Evolutionary conservation across 2,888 invertebrate species (phyloP), one percentile per base, ranked within the genome.

Genomic region (Acleris emargana): DNA sequence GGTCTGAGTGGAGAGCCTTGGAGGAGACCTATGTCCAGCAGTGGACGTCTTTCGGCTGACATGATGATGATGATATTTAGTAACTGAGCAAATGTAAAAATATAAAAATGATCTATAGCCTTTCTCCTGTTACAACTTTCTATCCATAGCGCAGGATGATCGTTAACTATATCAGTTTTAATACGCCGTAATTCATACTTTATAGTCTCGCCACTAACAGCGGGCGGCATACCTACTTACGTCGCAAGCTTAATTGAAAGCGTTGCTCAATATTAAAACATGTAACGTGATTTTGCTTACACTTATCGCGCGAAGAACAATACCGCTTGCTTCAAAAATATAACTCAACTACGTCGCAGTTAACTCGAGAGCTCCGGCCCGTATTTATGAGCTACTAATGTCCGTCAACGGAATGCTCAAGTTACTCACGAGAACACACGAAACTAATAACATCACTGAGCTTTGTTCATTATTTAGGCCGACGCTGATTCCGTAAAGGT

Each of bases 301-400:
- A 60, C 64, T 50, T 45, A 49, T 32, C 18, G 32, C 32, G 13
- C 7, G 49, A 18, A 6, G 51, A 61, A 66, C 66, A 66, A 66
- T 66, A 55, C 54, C 55, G 51, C 60, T 54, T 60, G 57, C 38
- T 57, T 66, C 38, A 55, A 57, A 55, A 62, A 43, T 50, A 18
- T 42, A 62, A 62, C 25, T 62, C 62, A 20, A 58, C 50, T 51
- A 66, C 51, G 50, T 57, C 47, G 57, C 61, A 61, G 60, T 66
- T 69, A 58, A 60, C 59, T 67, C 67, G 61, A 58, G 60, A 57
- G 68, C 57, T 70, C 70, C 75, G 71, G 68, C 68, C 68, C 73
- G 75, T 79, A 79, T 86, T 84, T 83, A 83, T 76, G 78, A 74
- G 67, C 71, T 73, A 80, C 76, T 75, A 80, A 78, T 81, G 80